These are phyloP conservation scores for Melanophora roralis DNA, from an alignment of 2,888 invertebrate species.

Conservation along the genomic window DNA sequence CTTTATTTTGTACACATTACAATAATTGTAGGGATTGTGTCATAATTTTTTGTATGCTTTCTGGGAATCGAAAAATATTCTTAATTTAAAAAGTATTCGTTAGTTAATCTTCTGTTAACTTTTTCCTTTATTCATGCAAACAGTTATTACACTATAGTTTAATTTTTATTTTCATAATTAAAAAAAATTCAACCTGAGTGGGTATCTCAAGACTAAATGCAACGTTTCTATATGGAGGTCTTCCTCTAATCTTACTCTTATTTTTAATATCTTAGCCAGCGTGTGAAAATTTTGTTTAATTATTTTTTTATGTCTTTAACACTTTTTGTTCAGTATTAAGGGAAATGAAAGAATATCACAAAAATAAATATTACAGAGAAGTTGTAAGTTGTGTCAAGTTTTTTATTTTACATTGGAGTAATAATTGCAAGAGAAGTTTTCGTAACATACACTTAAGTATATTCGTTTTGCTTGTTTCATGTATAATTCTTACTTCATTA, in stretches of 20 bases:
- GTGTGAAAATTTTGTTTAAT: conserved; percentile 42
- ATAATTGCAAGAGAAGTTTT: not conserved
- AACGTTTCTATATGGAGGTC: not conserved
- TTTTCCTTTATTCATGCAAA: conserved; percentile 23
- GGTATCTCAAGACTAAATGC: not conserved
- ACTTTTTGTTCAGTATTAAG: conserved; percentile 6
- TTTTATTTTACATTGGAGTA: not conserved
- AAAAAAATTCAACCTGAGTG: no score
- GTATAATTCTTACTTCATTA: not conserved
- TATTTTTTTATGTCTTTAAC: conserved; percentile 17
- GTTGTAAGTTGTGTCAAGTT: conserved; percentile 17
- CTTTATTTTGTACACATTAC: not conserved
- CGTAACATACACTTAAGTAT: no score
- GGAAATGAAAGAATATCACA: not conserved
- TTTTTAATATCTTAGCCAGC: conserved; percentile 8
- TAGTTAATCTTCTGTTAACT: conserved; percentile 57
- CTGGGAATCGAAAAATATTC: conserved; percentile 7
- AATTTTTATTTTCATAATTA: not conserved
- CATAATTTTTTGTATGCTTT: not conserved
- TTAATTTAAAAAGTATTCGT: conserved; percentile 46
- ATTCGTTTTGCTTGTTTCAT: not conserved
- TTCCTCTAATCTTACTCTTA: not conserved
- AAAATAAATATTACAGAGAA: not conserved
- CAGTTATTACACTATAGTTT: conserved; percentile 10
- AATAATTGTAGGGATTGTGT: conserved; percentile 1